Conservation (phyloP, 2,797 vertebrate species). For the Halcyon badia region DNA sequence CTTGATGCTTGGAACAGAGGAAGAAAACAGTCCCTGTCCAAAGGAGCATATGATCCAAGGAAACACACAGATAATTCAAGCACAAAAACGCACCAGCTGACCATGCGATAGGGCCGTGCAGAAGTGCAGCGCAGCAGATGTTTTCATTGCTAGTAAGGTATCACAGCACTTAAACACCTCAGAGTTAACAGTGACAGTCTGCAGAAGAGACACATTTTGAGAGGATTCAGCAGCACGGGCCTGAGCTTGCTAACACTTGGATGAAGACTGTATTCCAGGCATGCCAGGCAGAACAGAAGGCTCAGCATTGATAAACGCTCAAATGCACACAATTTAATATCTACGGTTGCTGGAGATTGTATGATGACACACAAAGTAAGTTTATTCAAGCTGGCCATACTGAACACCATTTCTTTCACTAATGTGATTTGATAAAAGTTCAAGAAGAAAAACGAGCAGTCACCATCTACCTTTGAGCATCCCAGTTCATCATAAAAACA, state of each 20-base stretch:
- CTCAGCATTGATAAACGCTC: background rate
- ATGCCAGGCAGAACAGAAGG: slow-evolving; percentile 29
- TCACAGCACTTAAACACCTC: slow-evolving; percentile 40
- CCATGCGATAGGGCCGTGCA: slow-evolving; percentile 31
- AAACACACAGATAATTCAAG: slow-evolving; percentile 24
- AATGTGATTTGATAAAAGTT: background rate
- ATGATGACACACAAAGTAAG: background rate
- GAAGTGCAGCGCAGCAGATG: slow-evolving; percentile 28
- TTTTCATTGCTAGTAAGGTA: slow-evolving; percentile 28
- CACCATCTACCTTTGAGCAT: background rate
- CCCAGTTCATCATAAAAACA: background rate
- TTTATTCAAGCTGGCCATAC: background rate
- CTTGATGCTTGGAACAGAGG: slow-evolving; percentile 30
- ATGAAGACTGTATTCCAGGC: slow-evolving; percentile 24
- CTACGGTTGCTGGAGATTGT: background rate
- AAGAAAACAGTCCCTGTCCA: slow-evolving; percentile 33
- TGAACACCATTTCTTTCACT: background rate
- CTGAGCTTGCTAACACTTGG: background rate
- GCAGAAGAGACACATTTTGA: slow-evolving; percentile 46
- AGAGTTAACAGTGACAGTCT: slow-evolving; percentile 49
- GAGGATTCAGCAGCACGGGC: slow-evolving; percentile 35
- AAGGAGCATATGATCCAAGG: slow-evolving; percentile 24
- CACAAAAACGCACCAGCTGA: slow-evolving; percentile 51
- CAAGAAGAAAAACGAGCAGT: background rate
- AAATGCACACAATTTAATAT: background rate